Base-by-base conservation (phyloP, 2,888 invertebrate species). In the Tetragnatha montana region DNA sequence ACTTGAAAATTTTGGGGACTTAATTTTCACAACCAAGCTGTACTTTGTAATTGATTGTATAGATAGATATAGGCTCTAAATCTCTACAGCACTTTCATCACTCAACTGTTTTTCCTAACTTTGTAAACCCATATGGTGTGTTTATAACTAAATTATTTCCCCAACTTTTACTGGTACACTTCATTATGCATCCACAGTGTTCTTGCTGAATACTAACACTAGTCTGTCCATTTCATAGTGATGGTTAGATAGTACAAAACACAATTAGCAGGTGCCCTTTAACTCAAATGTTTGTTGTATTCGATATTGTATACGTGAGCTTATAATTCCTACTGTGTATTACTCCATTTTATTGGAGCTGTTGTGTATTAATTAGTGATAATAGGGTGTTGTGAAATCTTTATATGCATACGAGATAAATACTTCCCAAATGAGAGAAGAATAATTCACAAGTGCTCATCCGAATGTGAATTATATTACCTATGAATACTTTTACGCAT, bases 211-310 rank as follows among this genome's bases (percentile, higher is more conserved):
- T 91, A 88, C 91, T 91, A 91, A 91, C 81, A 88, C 88, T 91
- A 88, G 88, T 91, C 88, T 91, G 91, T 91, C 91, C 91, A 91
- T 88, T 91, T 90, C 87, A 90, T 91, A 88, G 88, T 88, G 90
- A 90, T 90, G 90, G 90, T 88, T 91, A 88, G 91, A 88, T 88
- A 91, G 91, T 91, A 91, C 91, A 91, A 91, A 90, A 91, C 85
- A 35, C 35, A 88, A 87, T 90, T 90, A 88, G 87, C 87, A 91
- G 91, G 91, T 91, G 91, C 91, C 91, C 91, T 91, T 91, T 91
- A 87, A 86, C 91, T 91, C 85, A 71, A 91, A 88, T 88, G 88
- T 90, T 90, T 87, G 87, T 90, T 81, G 90, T 90, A 87, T 87
- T 90, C 79, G 70, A 80, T 84, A 87, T 84, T 90, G 83, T 90